Base-by-base conservation (phyloP, 2,888 invertebrate genomes). In the Protophormia terraenovae region DNA sequence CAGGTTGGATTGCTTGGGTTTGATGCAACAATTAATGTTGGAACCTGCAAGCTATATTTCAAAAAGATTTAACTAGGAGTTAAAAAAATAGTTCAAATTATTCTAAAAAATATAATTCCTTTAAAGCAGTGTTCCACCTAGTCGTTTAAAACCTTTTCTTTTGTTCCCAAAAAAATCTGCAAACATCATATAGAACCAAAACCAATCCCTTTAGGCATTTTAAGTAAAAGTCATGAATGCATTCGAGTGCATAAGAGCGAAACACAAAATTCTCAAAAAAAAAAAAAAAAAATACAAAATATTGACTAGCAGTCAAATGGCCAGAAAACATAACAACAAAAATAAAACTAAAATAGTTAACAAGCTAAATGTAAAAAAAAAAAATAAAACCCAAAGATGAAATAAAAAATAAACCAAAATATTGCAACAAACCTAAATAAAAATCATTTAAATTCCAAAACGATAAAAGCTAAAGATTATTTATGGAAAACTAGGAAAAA, bases 171-270 rank as follows among this genome's bases (percentile, higher is more conserved):
- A 10, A 5, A n/a, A 22, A 32, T 32, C 19, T 1, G n/a, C 16
- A 16, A 50, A 4, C 53, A 41, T 35, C 16, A 41, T 19, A 45
- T 4, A 66, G 4, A 77, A 22, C 6, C 19, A 27, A 67, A 60
- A 78, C 8, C 8, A 60, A 83, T 62, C n/a, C 53, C 67, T 35
- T n/a, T 50, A 47, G 71, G 67, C 67, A 53, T 41, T 78, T 55
- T 58, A 71, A 64, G 29, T 66, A 64, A 80, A 76, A 76, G 22
- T 58, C 80, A 84, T 66, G 62, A 67, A 67, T 60, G 60, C 72
- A 83, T 66, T 84, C 35, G 14, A 55, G 69, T 75, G 75, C 58
- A 73, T 22, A 41, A 72, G 24, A 41, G 58, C 19, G 10, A 71
- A 53, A 27, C 19, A 53, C 14, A 58, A 66, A 72, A 41, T n/a